A percentile compares a stretch with the other conserved stretches of the same genome.
Conservation (phyloP, 2,797 vertebrate genomes). For the Parauchenoglanis punctatus region DNA sequence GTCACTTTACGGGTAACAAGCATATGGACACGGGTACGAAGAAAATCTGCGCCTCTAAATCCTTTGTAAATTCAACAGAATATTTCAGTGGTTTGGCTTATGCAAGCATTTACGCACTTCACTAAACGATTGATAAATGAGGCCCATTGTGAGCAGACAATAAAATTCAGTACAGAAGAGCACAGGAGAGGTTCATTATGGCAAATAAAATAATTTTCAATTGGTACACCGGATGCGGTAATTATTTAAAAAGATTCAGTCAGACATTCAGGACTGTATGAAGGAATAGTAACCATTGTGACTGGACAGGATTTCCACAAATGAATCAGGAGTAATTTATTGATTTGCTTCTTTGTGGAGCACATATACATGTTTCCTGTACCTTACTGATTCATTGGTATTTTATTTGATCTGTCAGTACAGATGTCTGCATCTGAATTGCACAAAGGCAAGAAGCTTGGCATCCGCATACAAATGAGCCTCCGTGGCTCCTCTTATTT, state of each 20-base stretch:
- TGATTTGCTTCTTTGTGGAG: neutral
- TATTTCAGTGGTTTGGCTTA: neutral
- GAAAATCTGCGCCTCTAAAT: neutral
- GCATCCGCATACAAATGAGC: constrained; percentile 36
- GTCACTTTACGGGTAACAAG: neutral
- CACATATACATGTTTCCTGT: constrained; percentile 28
- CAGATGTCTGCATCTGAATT: constrained; percentile 35
- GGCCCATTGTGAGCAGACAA: neutral
- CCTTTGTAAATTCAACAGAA: neutral
- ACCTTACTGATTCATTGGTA: constrained; percentile 16
- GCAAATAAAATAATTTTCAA: constrained; percentile 47
- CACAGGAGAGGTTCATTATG: constrained; percentile 67
- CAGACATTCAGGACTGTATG: constrained; percentile 68
- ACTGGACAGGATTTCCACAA: constrained; percentile 1
- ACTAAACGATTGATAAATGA: neutral
- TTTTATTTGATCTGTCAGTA: constrained; percentile 40
- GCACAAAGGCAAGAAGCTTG: constrained; percentile 28
- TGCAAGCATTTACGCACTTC: neutral
- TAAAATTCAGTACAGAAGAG: constrained; percentile 66
- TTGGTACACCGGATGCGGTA: constrained; percentile 64
- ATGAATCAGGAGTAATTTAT: constrained; percentile 29
- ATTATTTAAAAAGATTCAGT: constrained; percentile 71
- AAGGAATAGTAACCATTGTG: constrained; percentile 49
- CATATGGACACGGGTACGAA: neutral
- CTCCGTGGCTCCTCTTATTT: constrained; percentile 23